Base-by-base conservation (phyloP, 2,797 vertebrate species). In the Scomberomorus guttatus region DNA sequence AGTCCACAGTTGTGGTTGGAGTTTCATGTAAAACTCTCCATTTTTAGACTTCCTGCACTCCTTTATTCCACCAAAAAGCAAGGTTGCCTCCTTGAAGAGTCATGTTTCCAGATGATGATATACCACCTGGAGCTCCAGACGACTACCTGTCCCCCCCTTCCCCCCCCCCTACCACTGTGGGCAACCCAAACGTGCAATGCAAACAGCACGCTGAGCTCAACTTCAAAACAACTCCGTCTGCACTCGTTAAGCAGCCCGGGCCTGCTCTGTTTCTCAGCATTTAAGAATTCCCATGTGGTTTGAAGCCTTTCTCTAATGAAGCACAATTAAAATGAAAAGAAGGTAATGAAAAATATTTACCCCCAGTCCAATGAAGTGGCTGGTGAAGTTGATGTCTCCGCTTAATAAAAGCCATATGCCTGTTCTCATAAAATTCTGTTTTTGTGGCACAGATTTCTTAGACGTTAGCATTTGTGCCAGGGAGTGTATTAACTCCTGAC, bases 301-400 rank as follows among this genome's bases (percentile, higher is more conserved):
- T 86, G 74, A 72, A 93, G 83, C 68, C 75, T 75, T 88, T 84
- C 75, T 82, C 77, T 94, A 94, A 95, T 91, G 89, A 93, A 92
- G 87, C 81, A 34, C 91, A 92, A 91, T 93, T 92, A 88, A 90
- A 93, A 88, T 50, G 62, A 81, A 87, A 87, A 81, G 76, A 90
- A 87, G 85, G 79, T 92, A 91, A 92, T 93, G 88, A 91, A 94
- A 93, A 93, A 87, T 93, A 94, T 94, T 93, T 90, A 93, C 91
- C 90, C 84, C 83, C 57, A 87, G 76, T 87, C 87, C 83, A 94
- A 90, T 91, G 86, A 90, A 91, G 87, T 83, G 85, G 87, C 81
- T 91, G 84, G 87, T 87, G 90, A 87, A 92, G 88, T 89, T 83
- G 82, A 90, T 79, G 89, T 79, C 83, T 91, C 72, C 75, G 72